phyloP scores from a whole-genome alignment of 2,113 vertebrate genomes.

The Trematocara macrostoma region DNA sequence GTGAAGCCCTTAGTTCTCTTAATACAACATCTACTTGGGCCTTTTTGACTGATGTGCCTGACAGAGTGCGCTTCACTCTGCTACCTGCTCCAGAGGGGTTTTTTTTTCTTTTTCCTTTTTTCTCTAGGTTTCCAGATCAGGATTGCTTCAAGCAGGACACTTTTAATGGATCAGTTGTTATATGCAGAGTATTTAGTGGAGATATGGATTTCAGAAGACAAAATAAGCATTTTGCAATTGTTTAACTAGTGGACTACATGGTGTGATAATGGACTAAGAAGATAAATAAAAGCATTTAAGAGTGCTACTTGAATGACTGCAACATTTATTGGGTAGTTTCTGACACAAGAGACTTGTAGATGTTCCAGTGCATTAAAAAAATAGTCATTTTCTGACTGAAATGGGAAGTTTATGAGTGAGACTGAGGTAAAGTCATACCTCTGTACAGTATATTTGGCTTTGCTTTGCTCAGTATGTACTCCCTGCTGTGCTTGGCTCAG shows the following conservation, averaged over 20 bases:
- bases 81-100: background rate
- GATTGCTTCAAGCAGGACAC: background rate
- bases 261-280: background rate
- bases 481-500: conserved; percentile 16
- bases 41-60: conserved; percentile 10
- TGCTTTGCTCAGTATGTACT: background rate
- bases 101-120: background rate
- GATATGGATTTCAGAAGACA: background rate
- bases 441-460: background rate
- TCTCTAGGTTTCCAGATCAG: background rate
- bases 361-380: background rate
- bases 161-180: background rate
- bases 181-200: background rate
- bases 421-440: background rate
- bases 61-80: background rate
- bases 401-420: background rate
- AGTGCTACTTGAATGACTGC: background rate
- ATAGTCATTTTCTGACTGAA: background rate
- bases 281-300: background rate
- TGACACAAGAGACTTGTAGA: background rate
- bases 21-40: conserved; percentile 11
- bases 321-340: background rate
- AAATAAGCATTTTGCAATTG: background rate
- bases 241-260: background rate
- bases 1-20: background rate